Base-by-base conservation (phyloP, 2,797 vertebrate genomes). In the Neosalanx taihuensis region DNA sequence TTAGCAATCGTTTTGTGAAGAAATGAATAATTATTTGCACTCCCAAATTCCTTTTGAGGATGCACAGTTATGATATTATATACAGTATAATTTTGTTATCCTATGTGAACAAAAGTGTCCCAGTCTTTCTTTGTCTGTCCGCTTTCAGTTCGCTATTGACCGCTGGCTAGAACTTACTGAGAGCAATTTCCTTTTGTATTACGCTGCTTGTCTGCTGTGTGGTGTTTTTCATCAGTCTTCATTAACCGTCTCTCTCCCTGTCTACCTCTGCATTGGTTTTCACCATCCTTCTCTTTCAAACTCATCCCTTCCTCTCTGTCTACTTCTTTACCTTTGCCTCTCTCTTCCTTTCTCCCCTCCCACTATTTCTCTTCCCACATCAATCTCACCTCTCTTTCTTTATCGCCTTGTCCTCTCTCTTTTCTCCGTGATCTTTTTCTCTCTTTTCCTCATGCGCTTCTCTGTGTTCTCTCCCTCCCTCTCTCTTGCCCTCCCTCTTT, bases 301-400 rank as follows among this genome's bases (percentile, higher is more conserved):
- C 18, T n/a, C 18, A 17, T 56, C 51, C 61, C 26, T 35, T 17
- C 9, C 31, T 63, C 61, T 31, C 61, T 33, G 0, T 56, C 18
- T n/a, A 5, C 15, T 17, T 12, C 35, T 64, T 10, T 41, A 2
- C 4, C 63, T 64, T 12, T 64, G 4, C n/a, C 31, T 62, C 61
- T 64, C 68, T 74, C 68, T 26, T 23, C 67, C 15, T 67, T 49
- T 70, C 67, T 71, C 49, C 49, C 13, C 35, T 69, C 15, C 65
- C 53, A 67, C 67, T 71, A 31, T 56, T 3, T 30, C 3, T 31
- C 1, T 0, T n/a, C 51, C 53, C 23, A 37, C 9, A 18, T 71
- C 3, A 1, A 60, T 80, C n/a, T 64, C 63, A 74, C 64, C 41
- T 71, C 35, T 35, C 6, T 26, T n/a, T 60, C 33, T 71, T 20